phyloP scores from a whole-genome alignment of 2,888 invertebrate genomes.

The Andrena chrysosceles region DNA sequence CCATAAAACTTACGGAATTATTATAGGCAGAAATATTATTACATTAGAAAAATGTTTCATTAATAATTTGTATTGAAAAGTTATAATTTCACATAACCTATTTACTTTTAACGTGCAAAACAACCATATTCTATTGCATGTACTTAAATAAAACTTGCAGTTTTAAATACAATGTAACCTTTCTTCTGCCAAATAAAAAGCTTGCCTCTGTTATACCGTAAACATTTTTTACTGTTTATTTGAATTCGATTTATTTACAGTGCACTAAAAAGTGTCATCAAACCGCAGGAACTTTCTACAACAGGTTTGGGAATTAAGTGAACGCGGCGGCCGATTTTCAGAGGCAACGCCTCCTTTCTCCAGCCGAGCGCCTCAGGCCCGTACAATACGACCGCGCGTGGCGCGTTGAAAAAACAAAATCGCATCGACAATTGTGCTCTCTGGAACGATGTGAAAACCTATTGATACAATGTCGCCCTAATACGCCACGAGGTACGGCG shows the following conservation, averaged over 20 bases:
- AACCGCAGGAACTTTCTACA: constrained; percentile 72
- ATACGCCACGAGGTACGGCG: too few relatives aligned
- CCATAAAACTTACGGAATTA: constrained; percentile 25
- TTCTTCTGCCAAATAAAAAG: constrained; percentile 53
- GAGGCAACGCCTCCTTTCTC: too few relatives aligned
- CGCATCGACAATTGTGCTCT: too few relatives aligned
- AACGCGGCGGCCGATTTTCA: too few relatives aligned
- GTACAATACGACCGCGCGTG: too few relatives aligned
- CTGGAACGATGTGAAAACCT: too few relatives aligned
- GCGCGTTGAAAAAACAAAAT: too few relatives aligned
- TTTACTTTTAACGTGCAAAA: not conserved
- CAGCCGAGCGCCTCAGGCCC: too few relatives aligned
- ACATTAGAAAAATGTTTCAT: constrained; percentile 3
- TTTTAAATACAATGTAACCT: constrained; percentile 37
- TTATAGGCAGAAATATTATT: constrained; percentile 8
- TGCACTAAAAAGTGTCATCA: constrained; percentile 58
- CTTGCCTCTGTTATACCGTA: constrained; percentile 65
- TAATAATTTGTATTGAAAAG: not conserved
- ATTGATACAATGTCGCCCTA: too few relatives aligned
- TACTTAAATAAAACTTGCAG: constrained; percentile 16
- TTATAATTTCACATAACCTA: not conserved
- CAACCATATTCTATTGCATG: not conserved
- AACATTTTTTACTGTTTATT: constrained; percentile 49
- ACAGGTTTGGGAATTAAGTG: too few relatives aligned
- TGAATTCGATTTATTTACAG: constrained; percentile 47